Conservation (phyloP, 2,888 invertebrate species). For the Melanargia galathea region DNA sequence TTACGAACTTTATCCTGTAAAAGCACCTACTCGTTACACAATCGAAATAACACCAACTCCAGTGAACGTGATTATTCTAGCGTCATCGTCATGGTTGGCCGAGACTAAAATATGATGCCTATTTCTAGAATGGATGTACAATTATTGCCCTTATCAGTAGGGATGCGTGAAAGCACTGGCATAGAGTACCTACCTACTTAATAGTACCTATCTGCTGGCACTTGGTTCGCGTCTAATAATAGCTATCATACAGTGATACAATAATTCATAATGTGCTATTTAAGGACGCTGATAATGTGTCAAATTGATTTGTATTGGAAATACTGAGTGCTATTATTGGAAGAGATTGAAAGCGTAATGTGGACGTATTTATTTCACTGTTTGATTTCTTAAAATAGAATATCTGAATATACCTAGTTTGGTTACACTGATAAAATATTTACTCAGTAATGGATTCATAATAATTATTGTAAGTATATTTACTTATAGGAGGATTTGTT, state of each 20-base stretch:
- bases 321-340: slow-evolving; percentile 34
- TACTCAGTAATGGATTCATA: neutral
- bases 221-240: slow-evolving; percentile 8
- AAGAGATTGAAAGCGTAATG: slow-evolving; percentile 22
- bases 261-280: slow-evolving; percentile 34
- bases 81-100: too few species aligned
- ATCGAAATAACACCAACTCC: too few species aligned
- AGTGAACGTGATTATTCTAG: neutral
- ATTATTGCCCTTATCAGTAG: neutral
- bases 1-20: too few species aligned
- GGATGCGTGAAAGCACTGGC: too few species aligned
- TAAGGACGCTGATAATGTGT: slow-evolving; percentile 34
- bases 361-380: slow-evolving; percentile 9
- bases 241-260: neutral
- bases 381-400: slow-evolving; percentile 19
- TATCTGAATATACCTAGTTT: neutral
- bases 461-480: neutral
- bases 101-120: neutral
- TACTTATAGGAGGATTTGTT: neutral
- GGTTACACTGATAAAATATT: neutral
- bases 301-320: slow-evolving; percentile 39
- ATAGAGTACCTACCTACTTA: too few species aligned
- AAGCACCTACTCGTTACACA: too few species aligned
- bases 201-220: too few species aligned
- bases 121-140: neutral